Percentiles rank a stretch among this genome's conserved stretches.
Conservation (phyloP, 2,113 vertebrate species). For the Eubucco bourcierii region DNA sequence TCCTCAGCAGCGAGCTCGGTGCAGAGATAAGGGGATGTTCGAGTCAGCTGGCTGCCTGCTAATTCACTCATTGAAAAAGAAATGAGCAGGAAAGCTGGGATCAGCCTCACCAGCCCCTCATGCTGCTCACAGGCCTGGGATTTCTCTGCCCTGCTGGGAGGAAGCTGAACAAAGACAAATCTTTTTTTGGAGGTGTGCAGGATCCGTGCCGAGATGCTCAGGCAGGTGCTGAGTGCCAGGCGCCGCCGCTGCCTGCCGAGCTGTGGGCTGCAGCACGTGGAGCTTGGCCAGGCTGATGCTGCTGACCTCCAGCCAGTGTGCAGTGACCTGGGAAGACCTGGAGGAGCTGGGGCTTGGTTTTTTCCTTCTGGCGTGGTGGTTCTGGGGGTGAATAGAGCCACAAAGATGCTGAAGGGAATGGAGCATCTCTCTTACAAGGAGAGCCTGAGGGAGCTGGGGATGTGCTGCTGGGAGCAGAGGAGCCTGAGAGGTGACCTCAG, state of each 20-base stretch:
- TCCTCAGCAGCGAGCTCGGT: slow-evolving; percentile 53
- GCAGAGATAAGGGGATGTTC: slow-evolving; percentile 73
- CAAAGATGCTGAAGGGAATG: no score
- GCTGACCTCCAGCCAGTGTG: neutral
- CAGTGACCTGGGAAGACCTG: neutral
- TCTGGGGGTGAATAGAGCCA: neutral
- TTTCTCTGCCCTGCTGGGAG: neutral
- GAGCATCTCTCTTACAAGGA: no score
- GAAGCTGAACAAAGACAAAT: slow-evolving; percentile 10
- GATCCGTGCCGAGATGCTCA: neutral
- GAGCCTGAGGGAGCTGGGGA: no score
- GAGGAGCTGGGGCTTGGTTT: no score
- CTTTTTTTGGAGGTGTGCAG: neutral
- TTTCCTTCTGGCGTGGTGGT: accelerated
- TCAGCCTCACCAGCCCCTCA: neutral
- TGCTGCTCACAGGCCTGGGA: neutral
- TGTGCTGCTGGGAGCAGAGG: no score
- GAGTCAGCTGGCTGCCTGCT: slow-evolving; percentile 68
- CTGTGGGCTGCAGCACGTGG: neutral
- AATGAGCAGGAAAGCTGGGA: slow-evolving; percentile 45
- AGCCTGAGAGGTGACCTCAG: no score
- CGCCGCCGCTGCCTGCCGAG: accelerated
- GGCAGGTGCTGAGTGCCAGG: accelerated
- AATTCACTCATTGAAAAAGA: slow-evolving; percentile 58
- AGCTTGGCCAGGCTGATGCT: neutral